Conservation (phyloP, 2,888 invertebrate genomes). For the Pediacus dermestoides region DNA sequence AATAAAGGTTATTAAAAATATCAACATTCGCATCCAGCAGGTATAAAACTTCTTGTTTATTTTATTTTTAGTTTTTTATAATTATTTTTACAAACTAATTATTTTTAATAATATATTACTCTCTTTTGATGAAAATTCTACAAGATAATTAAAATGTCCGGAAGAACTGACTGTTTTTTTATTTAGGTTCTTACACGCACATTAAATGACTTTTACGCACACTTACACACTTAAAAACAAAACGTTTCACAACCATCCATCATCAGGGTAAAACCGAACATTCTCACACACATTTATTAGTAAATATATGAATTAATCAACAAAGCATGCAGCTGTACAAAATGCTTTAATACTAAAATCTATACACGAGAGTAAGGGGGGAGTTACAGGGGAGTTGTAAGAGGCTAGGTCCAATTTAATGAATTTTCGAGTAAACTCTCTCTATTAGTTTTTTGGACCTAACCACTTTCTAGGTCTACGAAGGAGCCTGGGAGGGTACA, state of each 20-base stretch:
- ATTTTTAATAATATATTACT: conserved; percentile 18
- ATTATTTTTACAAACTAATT: conserved; percentile 14
- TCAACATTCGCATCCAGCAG: conserved; percentile 40
- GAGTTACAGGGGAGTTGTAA: too few species aligned
- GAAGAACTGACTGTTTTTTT: conserved; percentile 26
- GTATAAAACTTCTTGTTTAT: conserved; percentile 43
- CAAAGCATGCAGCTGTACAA: conserved; percentile 50
- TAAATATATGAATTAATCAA: conserved; percentile 38
- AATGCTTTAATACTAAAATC: conserved; percentile 48
- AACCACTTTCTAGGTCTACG: too few species aligned
- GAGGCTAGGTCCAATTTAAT: too few species aligned
- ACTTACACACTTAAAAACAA: conserved; percentile 13
- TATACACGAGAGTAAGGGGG: conserved; percentile 25
- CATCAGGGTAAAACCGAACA: too few species aligned
- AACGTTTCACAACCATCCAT: conserved; percentile 4
- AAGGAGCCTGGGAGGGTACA: conserved; percentile 10
- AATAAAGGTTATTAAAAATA: conserved; percentile 20
- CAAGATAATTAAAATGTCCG: conserved; percentile 33
- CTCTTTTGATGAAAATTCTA: conserved; percentile 18
- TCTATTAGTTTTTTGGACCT: too few species aligned
- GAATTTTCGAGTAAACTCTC: too few species aligned
- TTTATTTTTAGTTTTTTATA: too few species aligned
- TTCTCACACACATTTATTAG: conserved; percentile 25
- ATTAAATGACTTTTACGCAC: conserved; percentile 21
- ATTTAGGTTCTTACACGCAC: conserved; percentile 18